These are phyloP conservation scores for Listrodromus nycthemerus DNA, from an alignment of 2,888 invertebrate species.

Conservation along the genomic window DNA sequence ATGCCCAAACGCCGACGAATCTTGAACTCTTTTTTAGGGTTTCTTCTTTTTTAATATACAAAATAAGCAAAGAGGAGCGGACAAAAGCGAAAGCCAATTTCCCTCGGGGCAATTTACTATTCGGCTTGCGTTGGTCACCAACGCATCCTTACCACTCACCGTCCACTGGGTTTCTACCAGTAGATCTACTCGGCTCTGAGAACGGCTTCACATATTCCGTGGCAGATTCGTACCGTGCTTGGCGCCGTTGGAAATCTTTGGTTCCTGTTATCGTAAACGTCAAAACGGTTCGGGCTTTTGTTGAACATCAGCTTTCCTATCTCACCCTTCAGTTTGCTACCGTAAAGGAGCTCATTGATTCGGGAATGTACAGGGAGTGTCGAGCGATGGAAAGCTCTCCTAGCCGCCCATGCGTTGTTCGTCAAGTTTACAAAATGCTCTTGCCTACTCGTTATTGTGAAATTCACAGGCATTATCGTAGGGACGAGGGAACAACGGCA, in stretches of 20 bases:
- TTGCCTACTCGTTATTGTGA: slow-evolving; percentile 60
- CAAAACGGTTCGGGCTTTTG: slow-evolving; percentile 43
- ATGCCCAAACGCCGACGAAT: slow-evolving; percentile 18
- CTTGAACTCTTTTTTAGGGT: neutral
- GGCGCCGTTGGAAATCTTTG: slow-evolving; percentile 25
- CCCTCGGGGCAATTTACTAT: slow-evolving; percentile 56
- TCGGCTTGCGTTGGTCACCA: neutral
- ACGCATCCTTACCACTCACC: slow-evolving; percentile 22
- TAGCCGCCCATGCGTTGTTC: slow-evolving; percentile 45
- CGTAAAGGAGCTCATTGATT: slow-evolving; percentile 53
- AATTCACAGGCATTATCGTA: slow-evolving; percentile 60
- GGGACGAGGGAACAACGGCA: slow-evolving; percentile 29
- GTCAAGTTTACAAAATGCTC: slow-evolving; percentile 58
- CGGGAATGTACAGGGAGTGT: slow-evolving; percentile 20
- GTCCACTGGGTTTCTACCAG: slow-evolving; percentile 33
- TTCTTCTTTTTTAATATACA: slow-evolving; percentile 12
- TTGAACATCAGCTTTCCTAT: slow-evolving; percentile 37
- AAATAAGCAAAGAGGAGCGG: slow-evolving; percentile 35
- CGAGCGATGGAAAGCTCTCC: slow-evolving; percentile 44
- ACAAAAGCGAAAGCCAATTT: slow-evolving; percentile 60
- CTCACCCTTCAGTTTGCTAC: slow-evolving; percentile 13
- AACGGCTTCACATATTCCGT: neutral
- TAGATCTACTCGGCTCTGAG: slow-evolving; percentile 29
- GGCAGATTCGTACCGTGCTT: slow-evolving; percentile 49
- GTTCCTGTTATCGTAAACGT: slow-evolving; percentile 38